Percentiles rank a stretch among this genome's conserved stretches.
Evolutionary conservation across 2,113 vertebrate species (phyloP).

Genomic region (Garra rufa): DNA sequence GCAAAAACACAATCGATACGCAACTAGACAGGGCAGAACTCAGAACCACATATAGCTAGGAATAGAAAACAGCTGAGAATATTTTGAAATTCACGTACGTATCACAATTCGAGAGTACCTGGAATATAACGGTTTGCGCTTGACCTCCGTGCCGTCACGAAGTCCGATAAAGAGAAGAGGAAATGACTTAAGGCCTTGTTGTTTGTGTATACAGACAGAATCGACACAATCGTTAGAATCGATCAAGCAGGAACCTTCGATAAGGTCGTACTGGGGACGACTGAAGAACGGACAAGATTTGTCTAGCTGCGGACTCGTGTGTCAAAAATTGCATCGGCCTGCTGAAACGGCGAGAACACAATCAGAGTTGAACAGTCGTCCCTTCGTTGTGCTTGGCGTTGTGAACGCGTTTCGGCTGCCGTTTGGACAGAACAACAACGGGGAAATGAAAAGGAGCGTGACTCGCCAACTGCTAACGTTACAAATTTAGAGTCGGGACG

Average conservation of each 20-base stretch:
- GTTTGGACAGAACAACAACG: constrained; percentile 27
- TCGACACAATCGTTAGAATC: constrained; percentile 38
- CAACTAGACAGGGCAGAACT: constrained; percentile 54
- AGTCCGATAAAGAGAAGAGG: constrained; percentile 18
- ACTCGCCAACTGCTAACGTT: background rate
- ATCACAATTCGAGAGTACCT: constrained; percentile 44
- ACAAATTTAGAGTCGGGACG: constrained; percentile 38
- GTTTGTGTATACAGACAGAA: constrained; percentile 45
- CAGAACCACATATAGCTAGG: constrained; percentile 47
- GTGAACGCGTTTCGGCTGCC: constrained; percentile 30
- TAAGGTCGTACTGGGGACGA: constrained; percentile 22
- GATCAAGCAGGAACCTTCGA: constrained; percentile 28
- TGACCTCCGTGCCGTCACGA: too few relatives aligned
- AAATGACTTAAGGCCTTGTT: constrained; percentile 52
- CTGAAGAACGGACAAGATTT: constrained; percentile 16
- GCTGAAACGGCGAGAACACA: constrained; percentile 2
- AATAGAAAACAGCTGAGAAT: constrained; percentile 40
- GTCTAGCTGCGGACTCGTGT: background rate
- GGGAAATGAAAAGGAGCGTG: constrained; percentile 6
- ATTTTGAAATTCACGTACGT: constrained; percentile 27
- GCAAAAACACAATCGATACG: constrained; percentile 63
- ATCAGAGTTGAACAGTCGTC: constrained; percentile 7
- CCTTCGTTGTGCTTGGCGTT: constrained; percentile 56
- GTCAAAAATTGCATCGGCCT: constrained; percentile 23
- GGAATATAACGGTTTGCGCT: constrained; percentile 29